Conservation (phyloP, 1,140 invertebrate genomes). For the Neomicropteryx cornuta region DNA sequence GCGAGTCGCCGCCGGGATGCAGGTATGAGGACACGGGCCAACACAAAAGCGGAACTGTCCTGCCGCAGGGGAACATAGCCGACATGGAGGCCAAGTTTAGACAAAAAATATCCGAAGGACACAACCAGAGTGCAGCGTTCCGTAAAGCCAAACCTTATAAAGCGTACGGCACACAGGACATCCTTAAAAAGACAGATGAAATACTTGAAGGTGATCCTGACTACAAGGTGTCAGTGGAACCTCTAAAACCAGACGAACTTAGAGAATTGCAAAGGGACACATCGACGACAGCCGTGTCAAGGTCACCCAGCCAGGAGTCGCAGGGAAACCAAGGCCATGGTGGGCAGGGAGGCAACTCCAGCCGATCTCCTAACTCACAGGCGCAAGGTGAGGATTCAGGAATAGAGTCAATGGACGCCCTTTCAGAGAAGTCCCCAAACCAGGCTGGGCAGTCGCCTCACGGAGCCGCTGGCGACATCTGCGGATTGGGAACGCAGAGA, state of each 20-base stretch:
- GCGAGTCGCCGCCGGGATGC: not conserved
- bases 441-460: conserved; percentile 56
- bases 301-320: conserved; percentile 11
- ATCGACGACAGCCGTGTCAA: conserved; percentile 3
- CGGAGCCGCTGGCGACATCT: conserved; percentile 10
- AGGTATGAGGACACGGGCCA: not conserved
- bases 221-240: conserved; percentile 9
- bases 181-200: conserved; percentile 10
- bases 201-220: conserved; percentile 6
- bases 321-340: conserved; percentile 15
- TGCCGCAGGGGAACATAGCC: conserved; percentile 35
- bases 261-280: no score
- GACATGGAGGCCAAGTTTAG: conserved; percentile 51
- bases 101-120: conserved; percentile 43
- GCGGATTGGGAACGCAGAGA: conserved; percentile 4
- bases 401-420: conserved; percentile 86
- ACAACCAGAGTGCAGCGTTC: conserved; percentile 13
- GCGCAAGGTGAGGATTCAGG: conserved; percentile 77
- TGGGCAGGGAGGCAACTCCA: conserved; percentile 22
- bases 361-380: conserved; percentile 39
- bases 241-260: no score
- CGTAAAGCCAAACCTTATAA: not conserved
- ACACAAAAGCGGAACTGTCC: conserved; percentile 5
- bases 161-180: not conserved
- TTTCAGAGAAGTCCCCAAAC: conserved; percentile 85